Conservation (phyloP, 2,797 vertebrate genomes). For the Lacerta viridis region DNA sequence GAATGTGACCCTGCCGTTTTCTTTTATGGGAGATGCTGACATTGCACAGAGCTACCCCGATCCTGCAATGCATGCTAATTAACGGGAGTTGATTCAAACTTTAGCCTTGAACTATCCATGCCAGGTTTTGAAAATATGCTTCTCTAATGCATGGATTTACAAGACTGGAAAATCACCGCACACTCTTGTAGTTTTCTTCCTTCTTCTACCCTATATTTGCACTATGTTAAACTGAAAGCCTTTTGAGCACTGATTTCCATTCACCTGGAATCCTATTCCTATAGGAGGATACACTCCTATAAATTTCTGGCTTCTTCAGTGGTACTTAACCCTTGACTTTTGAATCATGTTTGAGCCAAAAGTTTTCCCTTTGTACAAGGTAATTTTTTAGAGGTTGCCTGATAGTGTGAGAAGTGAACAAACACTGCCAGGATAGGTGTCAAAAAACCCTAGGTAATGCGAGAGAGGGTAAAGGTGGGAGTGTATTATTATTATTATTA, state of each 20-base stretch:
- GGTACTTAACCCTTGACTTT: neutral
- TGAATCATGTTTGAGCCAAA: neutral
- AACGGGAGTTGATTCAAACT: conserved; percentile 26
- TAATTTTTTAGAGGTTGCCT: too few species aligned
- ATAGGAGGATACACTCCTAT: too few species aligned
- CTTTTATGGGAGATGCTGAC: conserved; percentile 37
- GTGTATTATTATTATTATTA: too few species aligned
- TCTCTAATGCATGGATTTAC: conserved; percentile 19
- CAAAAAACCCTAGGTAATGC: too few species aligned
- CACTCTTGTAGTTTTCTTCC: neutral
- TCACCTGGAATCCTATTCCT: neutral
- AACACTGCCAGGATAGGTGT: too few species aligned
- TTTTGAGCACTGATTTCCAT: neutral
- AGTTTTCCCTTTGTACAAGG: neutral
- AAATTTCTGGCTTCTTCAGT: neutral
- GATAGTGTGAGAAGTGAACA: too few species aligned
- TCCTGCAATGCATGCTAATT: conserved; percentile 45
- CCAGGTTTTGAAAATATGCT: conserved; percentile 18
- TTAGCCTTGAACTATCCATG: neutral
- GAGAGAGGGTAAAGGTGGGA: too few species aligned
- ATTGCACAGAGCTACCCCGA: conserved; percentile 11
- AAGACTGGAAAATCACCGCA: neutral
- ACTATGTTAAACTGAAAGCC: neutral
- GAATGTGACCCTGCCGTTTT: conserved; percentile 30
- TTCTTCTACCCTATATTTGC: conserved; percentile 9